Conservation (phyloP, 1,140 invertebrate genomes). For the Diorhabda carinulata region DNA sequence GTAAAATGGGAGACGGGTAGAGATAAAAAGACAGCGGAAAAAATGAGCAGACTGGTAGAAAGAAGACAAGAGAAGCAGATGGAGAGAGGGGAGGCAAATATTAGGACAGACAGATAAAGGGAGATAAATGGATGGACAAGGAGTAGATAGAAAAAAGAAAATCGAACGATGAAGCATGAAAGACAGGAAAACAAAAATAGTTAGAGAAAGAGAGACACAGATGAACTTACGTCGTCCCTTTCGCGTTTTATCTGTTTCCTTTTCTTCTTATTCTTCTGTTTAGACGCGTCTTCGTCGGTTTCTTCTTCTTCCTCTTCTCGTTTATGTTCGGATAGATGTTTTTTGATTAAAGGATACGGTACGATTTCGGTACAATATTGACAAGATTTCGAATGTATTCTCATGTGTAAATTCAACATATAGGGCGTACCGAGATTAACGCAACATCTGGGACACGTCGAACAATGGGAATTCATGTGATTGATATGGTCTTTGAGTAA, state of each 20-base stretch:
- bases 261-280: background rate
- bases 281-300: background rate
- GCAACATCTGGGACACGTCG: background rate
- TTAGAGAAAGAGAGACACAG: background rate
- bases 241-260: background rate
- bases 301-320: conserved; percentile 4
- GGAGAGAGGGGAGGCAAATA: too few relatives aligned
- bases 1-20: too few relatives aligned
- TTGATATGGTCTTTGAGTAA: conserved; percentile 3
- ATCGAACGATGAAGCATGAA: background rate
- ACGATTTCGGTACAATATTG: conserved; percentile 3
- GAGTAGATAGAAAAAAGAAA: background rate
- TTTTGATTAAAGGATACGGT: background rate
- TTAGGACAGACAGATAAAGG: too few relatives aligned
- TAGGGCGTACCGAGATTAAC: conserved; percentile 7
- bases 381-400: conserved; percentile 1
- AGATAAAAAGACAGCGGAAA: too few relatives aligned
- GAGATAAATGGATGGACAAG: too few relatives aligned
- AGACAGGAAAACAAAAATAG: background rate
- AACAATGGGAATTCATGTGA: conserved; percentile 5
- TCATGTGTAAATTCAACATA: conserved; percentile 13
- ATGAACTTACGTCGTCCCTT: background rate
- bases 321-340: conserved; percentile 5
- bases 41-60: too few relatives aligned
- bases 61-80: too few relatives aligned